Percentiles rank a stretch among this genome's conserved stretches.
Evolutionary conservation across 2,113 vertebrate species (phyloP).

Genomic region (Melierax canorus): DNA sequence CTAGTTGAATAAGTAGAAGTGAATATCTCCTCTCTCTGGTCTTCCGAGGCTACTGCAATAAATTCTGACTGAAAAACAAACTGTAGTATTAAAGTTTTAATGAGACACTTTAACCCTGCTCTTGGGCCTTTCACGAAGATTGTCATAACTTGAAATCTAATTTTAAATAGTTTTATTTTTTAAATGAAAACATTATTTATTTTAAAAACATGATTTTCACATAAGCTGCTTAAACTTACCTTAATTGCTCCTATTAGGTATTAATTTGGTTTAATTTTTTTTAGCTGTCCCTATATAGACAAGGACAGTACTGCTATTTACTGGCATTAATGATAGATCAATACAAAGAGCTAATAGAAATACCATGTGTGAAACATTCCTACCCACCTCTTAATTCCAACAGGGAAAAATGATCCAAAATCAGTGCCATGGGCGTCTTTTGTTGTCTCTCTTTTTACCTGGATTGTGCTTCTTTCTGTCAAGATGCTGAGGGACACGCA

Average conservation of each 20-base stretch:
- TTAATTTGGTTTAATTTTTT: neutral
- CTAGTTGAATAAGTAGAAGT: neutral
- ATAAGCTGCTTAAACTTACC: neutral
- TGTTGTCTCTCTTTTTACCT: neutral
- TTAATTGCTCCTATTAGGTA: neutral
- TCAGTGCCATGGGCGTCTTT: neutral
- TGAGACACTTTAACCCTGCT: neutral
- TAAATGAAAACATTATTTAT: neutral
- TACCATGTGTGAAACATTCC: neutral
- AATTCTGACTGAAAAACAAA: neutral
- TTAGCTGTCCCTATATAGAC: neutral
- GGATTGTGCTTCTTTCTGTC: neutral
- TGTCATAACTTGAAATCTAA: neutral
- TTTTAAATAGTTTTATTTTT: neutral
- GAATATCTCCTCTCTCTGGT: neutral
- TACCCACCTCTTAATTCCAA: neutral
- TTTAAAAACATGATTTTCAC: neutral
- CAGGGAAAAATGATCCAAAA: neutral
- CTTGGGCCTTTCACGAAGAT: neutral
- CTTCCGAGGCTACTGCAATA: neutral
- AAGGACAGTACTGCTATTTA: neutral
- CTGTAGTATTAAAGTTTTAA: neutral
- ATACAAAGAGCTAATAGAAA: neutral
- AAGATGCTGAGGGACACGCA: neutral
- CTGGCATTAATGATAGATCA: neutral